phyloP scores from a whole-genome alignment of 1,140 invertebrate genomes.

The Rhopalosiphum padi region DNA sequence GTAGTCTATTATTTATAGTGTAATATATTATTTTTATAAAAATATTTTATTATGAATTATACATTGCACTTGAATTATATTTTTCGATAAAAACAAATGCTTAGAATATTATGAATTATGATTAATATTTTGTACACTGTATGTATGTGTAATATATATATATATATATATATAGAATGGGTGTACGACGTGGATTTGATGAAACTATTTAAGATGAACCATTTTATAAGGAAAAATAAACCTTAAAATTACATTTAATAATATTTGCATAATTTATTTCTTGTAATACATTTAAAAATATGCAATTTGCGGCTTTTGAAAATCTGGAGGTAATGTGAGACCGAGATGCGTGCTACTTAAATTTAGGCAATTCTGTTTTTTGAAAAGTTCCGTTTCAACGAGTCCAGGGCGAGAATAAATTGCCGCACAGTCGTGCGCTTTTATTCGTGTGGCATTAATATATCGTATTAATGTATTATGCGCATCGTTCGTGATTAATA shows the following conservation, averaged over 20 bases:
- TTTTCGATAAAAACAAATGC: background rate
- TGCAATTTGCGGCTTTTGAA: background rate
- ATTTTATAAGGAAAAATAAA: background rate
- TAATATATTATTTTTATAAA: background rate
- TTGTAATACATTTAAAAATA: slow-evolving; percentile 13
- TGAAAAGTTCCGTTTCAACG: background rate
- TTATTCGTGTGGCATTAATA: background rate
- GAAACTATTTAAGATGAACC: background rate
- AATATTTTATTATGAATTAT: background rate
- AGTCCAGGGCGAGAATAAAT: background rate
- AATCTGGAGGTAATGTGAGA: background rate
- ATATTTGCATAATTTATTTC: background rate
- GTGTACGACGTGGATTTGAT: background rate
- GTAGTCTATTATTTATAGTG: background rate
- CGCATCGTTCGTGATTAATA: slow-evolving; percentile 9
- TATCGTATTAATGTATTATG: slow-evolving; percentile 1
- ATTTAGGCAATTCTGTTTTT: background rate
- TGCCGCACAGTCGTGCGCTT: slow-evolving; percentile 1
- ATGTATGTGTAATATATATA: background rate
- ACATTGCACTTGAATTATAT: background rate
- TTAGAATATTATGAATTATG: background rate
- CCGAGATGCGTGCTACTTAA: background rate
- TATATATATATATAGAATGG: too few species aligned
- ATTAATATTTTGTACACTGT: background rate
- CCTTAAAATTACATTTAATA: background rate